Conservation (phyloP, 2,113 vertebrate genomes). For the Scortum barcoo region DNA sequence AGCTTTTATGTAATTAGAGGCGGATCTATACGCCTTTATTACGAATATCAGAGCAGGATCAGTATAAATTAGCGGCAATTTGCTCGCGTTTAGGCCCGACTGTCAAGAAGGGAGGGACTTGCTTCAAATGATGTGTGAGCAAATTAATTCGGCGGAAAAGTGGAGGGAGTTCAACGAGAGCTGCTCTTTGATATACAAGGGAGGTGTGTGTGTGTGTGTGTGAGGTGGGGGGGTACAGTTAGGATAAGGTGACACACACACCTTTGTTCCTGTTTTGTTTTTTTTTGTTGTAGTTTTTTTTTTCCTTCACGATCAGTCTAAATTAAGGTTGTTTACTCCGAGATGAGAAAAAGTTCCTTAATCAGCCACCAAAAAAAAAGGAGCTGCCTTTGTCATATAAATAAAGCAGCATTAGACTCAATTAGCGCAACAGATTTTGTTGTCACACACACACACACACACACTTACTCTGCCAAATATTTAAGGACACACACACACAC, state of each 20-base stretch:
- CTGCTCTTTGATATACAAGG: conserved; percentile 81
- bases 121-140: conserved; percentile 95
- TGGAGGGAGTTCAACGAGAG: conserved; percentile 89
- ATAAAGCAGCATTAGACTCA: conserved; percentile 81
- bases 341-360: conserved; percentile 48
- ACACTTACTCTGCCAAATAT: conserved; percentile 42
- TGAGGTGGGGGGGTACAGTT: too few relatives aligned
- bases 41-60: conserved; percentile 95
- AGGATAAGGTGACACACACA: too few relatives aligned
- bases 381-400: conserved; percentile 75
- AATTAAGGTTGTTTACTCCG: conserved; percentile 90
- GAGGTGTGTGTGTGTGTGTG: too few relatives aligned
- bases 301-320: conserved; percentile 88
- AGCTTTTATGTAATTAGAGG: conserved; percentile 95
- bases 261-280: conserved; percentile 80
- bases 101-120: conserved; percentile 90
- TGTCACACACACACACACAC: conserved; percentile 8
- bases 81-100: conserved; percentile 94
- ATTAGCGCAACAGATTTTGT: conserved; percentile 38
- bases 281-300: too few relatives aligned
- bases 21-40: conserved; percentile 94
- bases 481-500: conserved; percentile 16
- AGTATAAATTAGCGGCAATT: conserved; percentile 96
- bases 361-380: too few relatives aligned
- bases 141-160: conserved; percentile 90